Conservation (phyloP, 1,140 invertebrate species). For the Drosophila ercepeae region DNA sequence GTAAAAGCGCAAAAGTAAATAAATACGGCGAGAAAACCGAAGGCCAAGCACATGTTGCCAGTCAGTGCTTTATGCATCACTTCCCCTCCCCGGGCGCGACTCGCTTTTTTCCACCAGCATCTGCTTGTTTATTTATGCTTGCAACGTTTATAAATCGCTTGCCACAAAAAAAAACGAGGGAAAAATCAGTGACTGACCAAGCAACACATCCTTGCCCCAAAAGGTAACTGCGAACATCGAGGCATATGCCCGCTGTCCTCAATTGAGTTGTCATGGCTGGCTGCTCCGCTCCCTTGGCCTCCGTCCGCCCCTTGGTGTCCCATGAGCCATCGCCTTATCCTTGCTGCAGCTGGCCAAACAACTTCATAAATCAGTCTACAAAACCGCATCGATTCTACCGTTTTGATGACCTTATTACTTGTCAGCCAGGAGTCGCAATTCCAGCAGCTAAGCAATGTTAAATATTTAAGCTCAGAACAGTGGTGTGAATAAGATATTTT, state of each 20-base stretch:
- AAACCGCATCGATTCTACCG: constrained; percentile 60
- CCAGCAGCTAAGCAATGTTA: constrained; percentile 43
- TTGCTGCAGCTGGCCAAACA: constrained; percentile 36
- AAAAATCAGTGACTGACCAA: constrained; percentile 56
- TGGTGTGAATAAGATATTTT: too few relatives aligned
- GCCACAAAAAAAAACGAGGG: constrained; percentile 26
- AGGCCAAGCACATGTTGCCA: constrained; percentile 68
- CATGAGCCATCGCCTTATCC: constrained; percentile 2
- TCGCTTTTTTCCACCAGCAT: constrained; percentile 54
- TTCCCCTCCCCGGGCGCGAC: neutral
- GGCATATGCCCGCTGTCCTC: constrained; percentile 71
- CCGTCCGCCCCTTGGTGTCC: neutral
- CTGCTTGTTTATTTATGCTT: constrained; percentile 79
- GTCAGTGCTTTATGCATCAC: constrained; percentile 36
- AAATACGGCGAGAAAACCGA: constrained; percentile 61
- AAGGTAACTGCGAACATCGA: constrained; percentile 55
- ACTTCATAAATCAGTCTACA: constrained; percentile 73
- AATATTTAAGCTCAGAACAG: constrained; percentile 60
- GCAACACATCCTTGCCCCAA: constrained; percentile 31
- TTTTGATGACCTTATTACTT: constrained; percentile 77
- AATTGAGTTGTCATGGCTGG: constrained; percentile 69
- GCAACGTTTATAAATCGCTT: constrained; percentile 82
- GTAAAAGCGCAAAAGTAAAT: constrained; percentile 79
- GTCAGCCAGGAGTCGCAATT: constrained; percentile 31
- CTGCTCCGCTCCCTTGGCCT: constrained; percentile 15